phyloP scores from a whole-genome alignment of 2,888 invertebrate species.

The Tolmerus cingulatus region DNA sequence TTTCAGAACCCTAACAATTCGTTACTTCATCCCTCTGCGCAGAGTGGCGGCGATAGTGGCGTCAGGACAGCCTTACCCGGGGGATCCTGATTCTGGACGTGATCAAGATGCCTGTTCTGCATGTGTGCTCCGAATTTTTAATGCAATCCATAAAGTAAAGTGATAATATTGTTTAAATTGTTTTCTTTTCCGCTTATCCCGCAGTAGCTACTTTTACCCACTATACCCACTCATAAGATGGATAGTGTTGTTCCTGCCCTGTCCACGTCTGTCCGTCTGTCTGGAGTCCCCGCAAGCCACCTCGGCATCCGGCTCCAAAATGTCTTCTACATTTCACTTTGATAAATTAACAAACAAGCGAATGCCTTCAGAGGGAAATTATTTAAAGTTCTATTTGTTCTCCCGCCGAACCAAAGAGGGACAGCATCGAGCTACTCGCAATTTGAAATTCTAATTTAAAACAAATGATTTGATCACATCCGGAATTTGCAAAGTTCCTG shows the following conservation, averaged over 20 bases:
- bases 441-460: constrained; percentile 40
- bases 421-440: not conserved
- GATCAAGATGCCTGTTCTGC: constrained; percentile 43
- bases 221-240: not conserved
- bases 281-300: not conserved
- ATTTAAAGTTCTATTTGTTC: constrained; percentile 27
- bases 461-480: constrained; percentile 28
- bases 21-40: constrained; percentile 21
- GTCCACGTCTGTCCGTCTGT: not conserved
- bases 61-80: not conserved
- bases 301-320: not conserved
- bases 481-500: not conserved
- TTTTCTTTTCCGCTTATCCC: constrained; percentile 3
- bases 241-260: not conserved
- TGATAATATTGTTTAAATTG: constrained; percentile 45
- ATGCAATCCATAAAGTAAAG: constrained; percentile 41
- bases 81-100: constrained; percentile 31
- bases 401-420: not conserved
- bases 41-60: not conserved
- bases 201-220: not conserved
- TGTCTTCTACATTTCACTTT: constrained; percentile 39
- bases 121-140: constrained; percentile 44
- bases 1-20: not conserved
- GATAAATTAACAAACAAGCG: constrained; percentile 43
- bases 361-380: constrained; percentile 37